Base-by-base conservation (phyloP, 2,888 invertebrate genomes). In the Mongoloraphidia duomilia region DNA sequence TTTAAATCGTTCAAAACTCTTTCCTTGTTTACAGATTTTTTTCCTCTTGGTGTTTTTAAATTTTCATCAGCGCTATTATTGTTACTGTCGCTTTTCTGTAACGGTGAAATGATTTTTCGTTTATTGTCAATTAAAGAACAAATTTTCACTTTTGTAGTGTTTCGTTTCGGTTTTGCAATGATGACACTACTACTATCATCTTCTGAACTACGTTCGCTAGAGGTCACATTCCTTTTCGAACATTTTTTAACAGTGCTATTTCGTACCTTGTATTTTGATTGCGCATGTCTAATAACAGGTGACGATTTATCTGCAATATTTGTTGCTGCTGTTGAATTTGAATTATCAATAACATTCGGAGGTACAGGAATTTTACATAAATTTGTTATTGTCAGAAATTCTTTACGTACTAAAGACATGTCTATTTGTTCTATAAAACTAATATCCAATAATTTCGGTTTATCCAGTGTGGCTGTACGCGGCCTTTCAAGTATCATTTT, bases 361-460 rank as follows among this genome's bases (percentile, higher is more conserved):
- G 5, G 26, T 26, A 65, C 49, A 4, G 67, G 65, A 44, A 62
- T 52, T 14, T 63, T 60, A 52, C 68, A 69, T 40, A 69, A 55
- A 53, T 67, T 67, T 8, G 66, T 60, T 11, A 57, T 55, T 45
- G 69, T 64, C 11, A 76, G 60, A 42, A 73, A 66, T 55, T 75
- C 75, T 56, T 75, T 73, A 44, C 71, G 67, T 34, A 76, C 62
- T 45, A 70, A 59, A 1, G 76, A 75, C 76, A 77, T 76, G 59
- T 77, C 77, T 35, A 77, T 65, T 56, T 72, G 72, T 12, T 69
- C 66, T 36, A 73, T 63, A 33, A 74, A 63, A 39, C 66, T 62
- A 1, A 73, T 71, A 57, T 77, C 70, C 47, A 77, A 61, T 5
- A 77, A 63, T 38, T 68, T 65, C 1, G 77, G 77, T 41, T 68